These are phyloP conservation scores for Stenopsyche tienmushanensis DNA, from an alignment of 1,140 invertebrate genomes.

Conservation along the genomic window DNA sequence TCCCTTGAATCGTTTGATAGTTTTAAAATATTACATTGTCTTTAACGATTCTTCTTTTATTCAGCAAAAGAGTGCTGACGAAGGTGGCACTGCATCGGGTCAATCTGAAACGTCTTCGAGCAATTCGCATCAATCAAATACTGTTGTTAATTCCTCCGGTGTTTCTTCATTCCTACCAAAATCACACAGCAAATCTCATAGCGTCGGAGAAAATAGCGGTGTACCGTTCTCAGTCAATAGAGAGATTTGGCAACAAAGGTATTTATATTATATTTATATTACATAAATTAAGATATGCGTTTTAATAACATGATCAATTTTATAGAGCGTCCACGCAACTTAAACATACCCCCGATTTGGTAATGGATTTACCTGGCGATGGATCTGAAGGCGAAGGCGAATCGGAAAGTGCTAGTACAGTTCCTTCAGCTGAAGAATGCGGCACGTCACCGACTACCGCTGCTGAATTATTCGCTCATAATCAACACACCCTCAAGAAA, in stretches of 20 bases:
- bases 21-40: too few relatives aligned
- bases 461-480: slow-evolving; percentile 48
- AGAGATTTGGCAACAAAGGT: slow-evolving; percentile 60
- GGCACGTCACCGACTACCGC: slow-evolving; percentile 41
- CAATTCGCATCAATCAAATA: background rate
- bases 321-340: slow-evolving; percentile 37
- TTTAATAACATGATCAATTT: too few relatives aligned
- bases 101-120: background rate
- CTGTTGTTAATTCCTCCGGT: background rate
- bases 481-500: slow-evolving; percentile 47
- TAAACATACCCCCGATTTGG: slow-evolving; percentile 73
- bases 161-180: slow-evolving; percentile 15
- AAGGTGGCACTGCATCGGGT: background rate
- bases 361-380: slow-evolving; percentile 75
- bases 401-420: slow-evolving; percentile 5
- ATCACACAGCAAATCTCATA: slow-evolving; percentile 36
- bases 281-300: background rate
- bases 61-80: background rate
- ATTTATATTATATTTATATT: slow-evolving; percentile 15
- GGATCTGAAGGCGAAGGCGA: slow-evolving; percentile 37
- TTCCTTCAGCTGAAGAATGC: slow-evolving; percentile 16
- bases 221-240: slow-evolving; percentile 51
- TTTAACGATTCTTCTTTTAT: background rate
- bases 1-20: background rate
- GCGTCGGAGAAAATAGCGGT: slow-evolving; percentile 35